Evolutionary conservation across 2,797 vertebrate genomes (phyloP).

Genomic region (Catharus ustulatus): DNA sequence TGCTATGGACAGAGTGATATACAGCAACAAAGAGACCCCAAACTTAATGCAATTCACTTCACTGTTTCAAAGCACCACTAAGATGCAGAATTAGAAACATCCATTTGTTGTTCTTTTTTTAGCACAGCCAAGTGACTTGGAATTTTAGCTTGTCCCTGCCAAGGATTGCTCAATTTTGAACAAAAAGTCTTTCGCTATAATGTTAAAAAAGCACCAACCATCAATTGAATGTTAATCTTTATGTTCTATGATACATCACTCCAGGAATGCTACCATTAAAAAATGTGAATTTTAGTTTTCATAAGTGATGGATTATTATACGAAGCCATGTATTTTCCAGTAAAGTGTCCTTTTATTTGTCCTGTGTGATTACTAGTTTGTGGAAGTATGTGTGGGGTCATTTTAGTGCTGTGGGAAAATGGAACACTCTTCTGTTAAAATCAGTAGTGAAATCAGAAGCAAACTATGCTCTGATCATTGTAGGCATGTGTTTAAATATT

Average conservation of each 20-base stretch:
- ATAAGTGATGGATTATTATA: slow-evolving; percentile 83
- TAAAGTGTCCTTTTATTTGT: slow-evolving; percentile 83
- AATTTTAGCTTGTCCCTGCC: slow-evolving; percentile 73
- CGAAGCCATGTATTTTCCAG: slow-evolving; percentile 80
- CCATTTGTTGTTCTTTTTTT: slow-evolving; percentile 73
- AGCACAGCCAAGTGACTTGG: slow-evolving; percentile 72
- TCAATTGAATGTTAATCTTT: slow-evolving; percentile 78
- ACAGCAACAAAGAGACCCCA: background rate
- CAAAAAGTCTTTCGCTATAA: slow-evolving; percentile 71
- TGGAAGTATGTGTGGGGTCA: slow-evolving; percentile 86
- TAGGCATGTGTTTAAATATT: slow-evolving; percentile 84
- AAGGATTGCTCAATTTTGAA: slow-evolving; percentile 70
- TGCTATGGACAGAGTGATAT: background rate
- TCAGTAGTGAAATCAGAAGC: slow-evolving; percentile 85
- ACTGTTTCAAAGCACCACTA: slow-evolving; percentile 49
- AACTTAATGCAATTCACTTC: slow-evolving; percentile 40
- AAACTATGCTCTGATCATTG: slow-evolving; percentile 81
- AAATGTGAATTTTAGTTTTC: slow-evolving; percentile 80
- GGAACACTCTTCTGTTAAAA: slow-evolving; percentile 77
- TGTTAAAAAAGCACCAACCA: slow-evolving; percentile 67
- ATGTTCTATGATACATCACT: slow-evolving; percentile 72
- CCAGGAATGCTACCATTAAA: slow-evolving; percentile 78
- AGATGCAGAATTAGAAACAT: slow-evolving; percentile 67
- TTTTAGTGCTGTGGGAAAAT: slow-evolving; percentile 84
- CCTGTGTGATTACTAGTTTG: slow-evolving; percentile 82